These are phyloP conservation scores for Dolichoris vasculosae DNA, from an alignment of 1,140 invertebrate genomes.

Conservation along the genomic window DNA sequence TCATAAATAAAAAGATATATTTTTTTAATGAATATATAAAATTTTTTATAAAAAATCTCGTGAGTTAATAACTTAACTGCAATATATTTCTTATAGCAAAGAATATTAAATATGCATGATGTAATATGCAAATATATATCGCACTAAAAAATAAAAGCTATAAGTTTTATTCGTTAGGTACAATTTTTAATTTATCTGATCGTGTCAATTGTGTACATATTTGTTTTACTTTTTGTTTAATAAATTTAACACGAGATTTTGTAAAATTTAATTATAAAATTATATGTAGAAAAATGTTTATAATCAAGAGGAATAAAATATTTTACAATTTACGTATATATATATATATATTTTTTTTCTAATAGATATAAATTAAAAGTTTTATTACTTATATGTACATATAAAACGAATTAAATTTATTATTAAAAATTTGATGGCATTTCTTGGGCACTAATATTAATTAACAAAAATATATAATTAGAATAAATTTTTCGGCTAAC, in stretches of 20 bases:
- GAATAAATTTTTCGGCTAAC: background rate
- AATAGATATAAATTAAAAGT: conserved; percentile 48
- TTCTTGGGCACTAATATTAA: conserved; percentile 33
- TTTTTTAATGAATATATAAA: too few relatives aligned
- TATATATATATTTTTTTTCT: conserved; percentile 45
- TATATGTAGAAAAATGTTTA: conserved; percentile 18
- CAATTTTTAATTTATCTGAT: too few relatives aligned
- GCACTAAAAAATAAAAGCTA: too few relatives aligned
- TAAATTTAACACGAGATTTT: background rate
- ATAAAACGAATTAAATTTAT: conserved; percentile 15
- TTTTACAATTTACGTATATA: conserved; percentile 35
- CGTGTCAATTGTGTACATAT: too few relatives aligned
- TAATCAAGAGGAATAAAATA: conserved; percentile 26
- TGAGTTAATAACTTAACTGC: too few relatives aligned
- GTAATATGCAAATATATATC: background rate
- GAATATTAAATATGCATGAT: background rate
- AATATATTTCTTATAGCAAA: too few relatives aligned
- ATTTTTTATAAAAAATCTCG: too few relatives aligned
- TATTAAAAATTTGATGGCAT: conserved; percentile 43
- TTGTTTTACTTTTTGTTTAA: too few relatives aligned
- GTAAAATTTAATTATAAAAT: background rate
- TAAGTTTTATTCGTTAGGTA: too few relatives aligned
- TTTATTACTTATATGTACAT: conserved; percentile 34
- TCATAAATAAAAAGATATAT: too few relatives aligned
- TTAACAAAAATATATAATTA: background rate